Base-by-base conservation (phyloP, 2,888 invertebrate genomes). In the Koerneria pararmatus region DNA sequence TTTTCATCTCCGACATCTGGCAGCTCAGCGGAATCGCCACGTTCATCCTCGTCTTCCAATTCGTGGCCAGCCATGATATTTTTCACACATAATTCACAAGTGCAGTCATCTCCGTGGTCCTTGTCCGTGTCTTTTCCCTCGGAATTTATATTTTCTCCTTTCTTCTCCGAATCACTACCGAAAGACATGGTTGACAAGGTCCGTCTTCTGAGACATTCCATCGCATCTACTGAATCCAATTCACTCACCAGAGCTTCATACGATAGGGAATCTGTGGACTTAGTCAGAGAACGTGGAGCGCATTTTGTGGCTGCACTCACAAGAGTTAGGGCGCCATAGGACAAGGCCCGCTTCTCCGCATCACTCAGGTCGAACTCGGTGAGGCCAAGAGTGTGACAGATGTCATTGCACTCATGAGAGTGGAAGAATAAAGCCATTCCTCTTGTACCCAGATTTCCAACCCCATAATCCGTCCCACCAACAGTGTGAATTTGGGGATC, bases 391-490 rank as follows among this genome's bases (percentile, higher is more conserved):
- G 84, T 84, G 51, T 84, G 75, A 71, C 88, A 88, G 74, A 88
- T 88, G 54, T 83, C 80, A 79, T 87, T 88, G 81, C 88, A 88
- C 22, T 81, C 78, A 74, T 88, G 88, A 0, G 87, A 86, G 76
- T 87, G 86, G 79, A 88, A 88, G 83, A 88, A 88, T 22, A 88
- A 83, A 0, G 87, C 87, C 87, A 88, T 88, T 54, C 88, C 88
- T 5, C 73, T 67, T 1, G 86, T 84, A 24, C 87, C 87, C 56
- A 88, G 83, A 76, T 88, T 88, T 3, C 88, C 88, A 74, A 87
- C 87, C 5, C 87, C 87, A 74, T 87, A 88, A 35, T 85, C 82
- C 34, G 78, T 76, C 67, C 86, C 87, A 53, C 84, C 83, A 3
- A 83, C 80, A 0, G 87, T 87, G 79, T 88, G 88, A 62, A 88